phyloP scores from a whole-genome alignment of 2,113 vertebrate genomes.

The Ochotona princeps region DNA sequence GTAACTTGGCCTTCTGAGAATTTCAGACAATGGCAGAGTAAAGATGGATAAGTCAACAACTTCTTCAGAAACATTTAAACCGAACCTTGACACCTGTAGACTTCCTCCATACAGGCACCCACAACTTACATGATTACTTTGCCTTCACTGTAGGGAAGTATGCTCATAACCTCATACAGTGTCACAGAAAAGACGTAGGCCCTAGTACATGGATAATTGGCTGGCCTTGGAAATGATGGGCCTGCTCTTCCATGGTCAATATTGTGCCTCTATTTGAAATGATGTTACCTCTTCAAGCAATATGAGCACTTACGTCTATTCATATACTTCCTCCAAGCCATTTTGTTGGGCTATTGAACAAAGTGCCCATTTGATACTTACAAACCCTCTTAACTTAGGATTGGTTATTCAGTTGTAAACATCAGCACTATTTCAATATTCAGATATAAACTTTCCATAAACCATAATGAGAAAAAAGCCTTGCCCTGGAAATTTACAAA shows the following conservation, averaged over 20 bases:
- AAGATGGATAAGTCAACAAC: neutral
- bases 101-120: neutral
- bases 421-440: neutral
- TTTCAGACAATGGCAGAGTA: conserved; percentile 7
- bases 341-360: neutral
- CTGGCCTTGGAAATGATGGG: neutral
- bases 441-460: neutral
- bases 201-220: neutral
- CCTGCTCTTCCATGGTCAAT: neutral
- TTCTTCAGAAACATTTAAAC: neutral
- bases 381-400: conserved; percentile 40
- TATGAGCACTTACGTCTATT: conserved; percentile 4
- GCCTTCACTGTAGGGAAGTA: neutral
- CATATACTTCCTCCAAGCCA: neutral
- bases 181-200: neutral
- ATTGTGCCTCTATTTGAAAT: neutral
- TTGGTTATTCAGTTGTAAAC: conserved; percentile 54
- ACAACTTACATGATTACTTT: neutral
- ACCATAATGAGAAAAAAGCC: conserved; percentile 44
- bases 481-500: conserved; percentile 26
- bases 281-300: neutral
- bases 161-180: neutral
- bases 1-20: neutral
- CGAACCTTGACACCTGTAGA: neutral
- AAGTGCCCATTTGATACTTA: conserved; percentile 30